phyloP scores from a whole-genome alignment of 2,888 invertebrate species.

The Torymus tubicola region DNA sequence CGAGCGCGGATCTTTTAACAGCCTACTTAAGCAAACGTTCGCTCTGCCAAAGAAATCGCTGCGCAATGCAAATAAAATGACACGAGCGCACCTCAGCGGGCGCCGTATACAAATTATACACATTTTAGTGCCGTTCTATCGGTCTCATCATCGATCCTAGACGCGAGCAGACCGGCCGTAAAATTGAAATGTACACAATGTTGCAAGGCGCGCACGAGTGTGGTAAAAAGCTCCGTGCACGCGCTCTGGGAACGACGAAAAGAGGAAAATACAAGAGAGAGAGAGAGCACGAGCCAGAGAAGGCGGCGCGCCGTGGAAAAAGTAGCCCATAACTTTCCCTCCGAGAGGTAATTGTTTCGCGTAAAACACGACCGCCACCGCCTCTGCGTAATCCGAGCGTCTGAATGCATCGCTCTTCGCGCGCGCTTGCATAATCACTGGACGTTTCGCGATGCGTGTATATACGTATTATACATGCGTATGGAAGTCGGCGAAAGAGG shows the following conservation, averaged over 20 bases:
- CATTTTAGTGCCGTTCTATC: neutral
- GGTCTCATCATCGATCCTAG: neutral
- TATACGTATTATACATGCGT: neutral
- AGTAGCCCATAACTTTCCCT: slow-evolving; percentile 32
- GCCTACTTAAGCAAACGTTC: too few relatives aligned
- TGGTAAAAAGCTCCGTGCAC: too few relatives aligned
- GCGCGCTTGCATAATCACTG: slow-evolving; percentile 24
- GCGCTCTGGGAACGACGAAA: neutral
- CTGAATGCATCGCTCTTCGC: neutral
- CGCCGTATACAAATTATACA: too few relatives aligned
- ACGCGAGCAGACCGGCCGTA: neutral
- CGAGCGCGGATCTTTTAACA: too few relatives aligned
- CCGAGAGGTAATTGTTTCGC: slow-evolving; percentile 14
- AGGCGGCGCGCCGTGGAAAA: neutral
- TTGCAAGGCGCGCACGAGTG: neutral
- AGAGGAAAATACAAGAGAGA: neutral
- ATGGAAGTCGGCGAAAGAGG: slow-evolving; percentile 1
- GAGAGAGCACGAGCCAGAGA: neutral
- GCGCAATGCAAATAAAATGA: too few relatives aligned
- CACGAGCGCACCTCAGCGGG: too few relatives aligned
- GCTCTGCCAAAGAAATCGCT: too few relatives aligned
- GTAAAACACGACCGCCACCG: neutral
- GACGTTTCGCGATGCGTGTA: neutral
- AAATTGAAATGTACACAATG: slow-evolving; percentile 17
- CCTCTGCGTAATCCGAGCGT: neutral